A percentile compares a stretch with the other conserved stretches of the same genome.
Evolutionary conservation across 1,140 invertebrate genomes (phyloP).

Genomic region (Aphelenchoides avenae): DNA sequence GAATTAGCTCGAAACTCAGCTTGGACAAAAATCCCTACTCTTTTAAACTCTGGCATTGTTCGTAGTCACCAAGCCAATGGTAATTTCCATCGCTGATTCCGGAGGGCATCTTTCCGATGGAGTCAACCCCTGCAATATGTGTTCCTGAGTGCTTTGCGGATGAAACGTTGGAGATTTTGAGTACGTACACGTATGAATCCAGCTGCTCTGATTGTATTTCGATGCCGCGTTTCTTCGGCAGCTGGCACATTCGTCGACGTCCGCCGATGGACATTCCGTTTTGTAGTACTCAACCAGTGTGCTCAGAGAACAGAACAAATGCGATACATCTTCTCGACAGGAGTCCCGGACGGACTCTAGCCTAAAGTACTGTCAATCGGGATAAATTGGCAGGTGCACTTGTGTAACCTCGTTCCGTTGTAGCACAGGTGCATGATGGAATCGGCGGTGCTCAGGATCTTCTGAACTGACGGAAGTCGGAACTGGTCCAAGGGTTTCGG

Average conservation of each 20-base stretch:
- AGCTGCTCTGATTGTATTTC: conserved; percentile 41
- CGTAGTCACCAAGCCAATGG: conserved; percentile 58
- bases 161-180: conserved; percentile 14
- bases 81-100: conserved; percentile 58
- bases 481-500: conserved; percentile 47
- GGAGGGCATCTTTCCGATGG: conserved; percentile 55
- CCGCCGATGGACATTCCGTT: conserved; percentile 34
- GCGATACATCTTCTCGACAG: conserved; percentile 37
- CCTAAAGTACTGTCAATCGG: neutral
- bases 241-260: conserved; percentile 33
- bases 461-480: conserved; percentile 41
- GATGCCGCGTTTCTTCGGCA: conserved; percentile 34
- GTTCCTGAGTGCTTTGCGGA: no score
- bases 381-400: neutral
- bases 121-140: conserved; percentile 49
- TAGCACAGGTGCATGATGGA: conserved; percentile 29
- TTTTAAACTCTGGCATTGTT: conserved; percentile 45
- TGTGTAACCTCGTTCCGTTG: conserved; percentile 31
- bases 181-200: conserved; percentile 48
- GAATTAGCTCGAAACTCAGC: conserved; percentile 5
- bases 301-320: conserved; percentile 46
- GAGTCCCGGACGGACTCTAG: conserved; percentile 21
- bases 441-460: conserved; percentile 34
- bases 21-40: conserved; percentile 17
- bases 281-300: conserved; percentile 18